Base-by-base conservation (phyloP, 2,888 invertebrate species). In the Seladonia tumulorum region DNA sequence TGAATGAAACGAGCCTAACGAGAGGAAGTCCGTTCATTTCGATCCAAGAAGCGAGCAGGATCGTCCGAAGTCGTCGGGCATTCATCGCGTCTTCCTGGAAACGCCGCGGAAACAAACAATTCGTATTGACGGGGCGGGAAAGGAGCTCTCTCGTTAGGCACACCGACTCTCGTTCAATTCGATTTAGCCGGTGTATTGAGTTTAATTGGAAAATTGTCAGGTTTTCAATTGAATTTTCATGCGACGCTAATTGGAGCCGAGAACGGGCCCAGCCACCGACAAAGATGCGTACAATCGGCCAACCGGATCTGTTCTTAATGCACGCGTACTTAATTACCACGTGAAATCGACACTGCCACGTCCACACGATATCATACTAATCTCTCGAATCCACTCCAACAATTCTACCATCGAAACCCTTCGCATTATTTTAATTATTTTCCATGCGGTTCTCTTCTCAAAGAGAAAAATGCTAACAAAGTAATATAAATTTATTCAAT, bases 141-240 rank as follows among this genome's bases (percentile, higher is more conserved):
- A 86, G 82, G 49, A 60, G 71, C 29, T 57, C 75, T 78, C 82
- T n/a, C 53, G 82, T 79, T 86, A 79, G 35, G 42, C 14, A 10
- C 35, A 42, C 35, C 8, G 68, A n/a, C 63, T 76, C 87, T 82
- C 87, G 82, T 80, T 85, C 80, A 85, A 85, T 80, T 85, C 85
- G 75, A 79, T 79, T 85, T 66, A 85, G 79, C 57, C 85, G 74
- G 75, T 12, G 75, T 85, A 85, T 85, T 85, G 75, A 79, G 79
- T 57, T 53, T 85, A 85, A 85, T 85, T 85, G 85, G 85, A 85
- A 85, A 85, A 85, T 85, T 85, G 85, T 85, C 85, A 76, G 71
- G 85, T 85, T 85, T 85, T 79, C 79, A 85, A 85, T 85, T 75
- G 85, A 85, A 85, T 85, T 85, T 85, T 57, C 85, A 85, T 85